phyloP scores from a whole-genome alignment of 2,113 vertebrate species.

The Neoarius graeffei region DNA sequence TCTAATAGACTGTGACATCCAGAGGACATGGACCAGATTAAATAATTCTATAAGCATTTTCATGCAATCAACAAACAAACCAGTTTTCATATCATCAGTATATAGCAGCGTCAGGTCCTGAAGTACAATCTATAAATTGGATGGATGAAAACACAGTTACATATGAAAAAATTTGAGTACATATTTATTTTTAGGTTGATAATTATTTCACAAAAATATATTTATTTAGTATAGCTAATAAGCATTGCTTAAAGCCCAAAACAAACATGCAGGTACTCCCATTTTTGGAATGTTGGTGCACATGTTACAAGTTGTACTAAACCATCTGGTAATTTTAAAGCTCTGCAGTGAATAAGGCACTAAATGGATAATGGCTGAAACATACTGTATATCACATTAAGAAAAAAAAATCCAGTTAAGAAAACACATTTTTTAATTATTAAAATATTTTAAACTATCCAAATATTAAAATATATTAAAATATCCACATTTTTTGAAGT shows the following conservation, averaged over 20 bases:
- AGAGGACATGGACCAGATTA: background rate
- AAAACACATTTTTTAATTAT: background rate
- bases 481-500: background rate
- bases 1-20: background rate
- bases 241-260: background rate
- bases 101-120: background rate
- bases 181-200: background rate
- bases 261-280: background rate
- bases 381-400: background rate
- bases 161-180: background rate
- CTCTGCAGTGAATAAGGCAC: background rate
- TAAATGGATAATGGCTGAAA: background rate
- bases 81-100: background rate
- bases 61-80: background rate
- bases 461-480: background rate
- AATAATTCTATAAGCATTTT: background rate
- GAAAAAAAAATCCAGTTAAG: background rate
- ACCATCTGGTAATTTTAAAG: background rate
- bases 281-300: background rate
- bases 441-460: background rate
- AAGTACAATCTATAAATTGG: background rate
- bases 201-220: background rate
- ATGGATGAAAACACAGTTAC: background rate
- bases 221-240: background rate
- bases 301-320: background rate